Base-by-base conservation (phyloP, 2,797 vertebrate genomes). In the Acanthornis magna region DNA sequence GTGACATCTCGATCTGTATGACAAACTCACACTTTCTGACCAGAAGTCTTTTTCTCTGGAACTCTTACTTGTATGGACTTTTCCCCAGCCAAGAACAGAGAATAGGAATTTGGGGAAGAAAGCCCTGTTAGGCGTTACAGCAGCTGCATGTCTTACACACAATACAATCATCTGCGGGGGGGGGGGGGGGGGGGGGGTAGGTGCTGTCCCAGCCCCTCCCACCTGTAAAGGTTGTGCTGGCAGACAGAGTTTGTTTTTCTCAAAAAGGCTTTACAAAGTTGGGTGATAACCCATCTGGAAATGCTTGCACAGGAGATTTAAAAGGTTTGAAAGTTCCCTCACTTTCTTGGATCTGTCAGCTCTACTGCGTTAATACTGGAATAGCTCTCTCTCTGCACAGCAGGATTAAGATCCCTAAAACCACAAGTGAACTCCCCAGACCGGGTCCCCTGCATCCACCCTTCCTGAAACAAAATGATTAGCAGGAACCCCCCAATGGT, bases 241-340 rank as follows among this genome's bases (percentile, higher is more conserved):
- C 4, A 4, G 5, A 4, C 5, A 4, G 9, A 4, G 9, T 17
- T 21, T 22, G 12, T 36, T 47, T 19, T 47, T 40, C 45, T 53
- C 21, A 10, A 22, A 58, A 78, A 47, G 60, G 22, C 20, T 67
- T 82, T 43, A 61, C 1, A 0, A 16, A 13, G 26, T 13, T 40
- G 5, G 6, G 3, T 23, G 29, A 42, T 10, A 38, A 16, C 16
- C 27, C 1, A 0, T 26, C 38, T 45, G 32, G 32, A 62, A 34
- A 54, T 40, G 27, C 22, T n/a, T 45, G 13, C 43, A 32, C 2
- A 10, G 48, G 45, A 72, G 30, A 8, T 2, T 3, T 21, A 27
- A 11, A 47, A 30, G n/a, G 30, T 60, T 36, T 40, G 13, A 13
- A 22, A 14, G 20, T 16, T 34, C 20, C 58, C 18, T 55, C 43